These are phyloP conservation scores for Scaptomyza pallida DNA, from an alignment of 1,140 invertebrate species.

Conservation along the genomic window DNA sequence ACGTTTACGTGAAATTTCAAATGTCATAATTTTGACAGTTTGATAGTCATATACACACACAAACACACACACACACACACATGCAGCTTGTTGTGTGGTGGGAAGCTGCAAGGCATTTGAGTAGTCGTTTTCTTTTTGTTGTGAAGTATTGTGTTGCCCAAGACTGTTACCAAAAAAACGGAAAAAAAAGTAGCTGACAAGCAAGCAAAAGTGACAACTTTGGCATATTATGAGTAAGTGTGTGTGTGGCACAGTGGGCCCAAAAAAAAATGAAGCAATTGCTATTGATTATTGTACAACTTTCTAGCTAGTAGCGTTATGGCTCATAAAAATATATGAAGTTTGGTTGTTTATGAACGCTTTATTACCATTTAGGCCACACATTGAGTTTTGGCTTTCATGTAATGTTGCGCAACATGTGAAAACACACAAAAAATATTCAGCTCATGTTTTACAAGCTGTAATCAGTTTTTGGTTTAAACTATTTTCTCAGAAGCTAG, in stretches of 20 bases:
- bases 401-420: constrained; percentile 69
- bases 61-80: too few relatives aligned
- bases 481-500: constrained; percentile 52
- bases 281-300: too few relatives aligned
- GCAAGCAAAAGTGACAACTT: constrained; percentile 64
- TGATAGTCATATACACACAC: constrained; percentile 68
- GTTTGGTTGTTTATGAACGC: neutral
- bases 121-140: constrained; percentile 14
- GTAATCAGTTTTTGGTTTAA: constrained; percentile 52
- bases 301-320: too few relatives aligned
- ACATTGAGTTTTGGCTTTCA: constrained; percentile 29
- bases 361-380: constrained; percentile 56
- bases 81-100: constrained; percentile 19
- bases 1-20: constrained; percentile 79
- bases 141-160: constrained; percentile 55
- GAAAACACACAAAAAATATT: too few relatives aligned
- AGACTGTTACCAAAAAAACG: constrained; percentile 52
- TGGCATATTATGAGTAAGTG: constrained; percentile 28
- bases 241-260: constrained; percentile 5
- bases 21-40: constrained; percentile 83
- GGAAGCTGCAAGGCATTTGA: constrained; percentile 34
- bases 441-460: constrained; percentile 52
- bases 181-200: constrained; percentile 40
- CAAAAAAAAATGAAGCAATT: neutral
- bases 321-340: too few relatives aligned